phyloP scores from a whole-genome alignment of 2,797 vertebrate genomes.

The Simalia tracyae region DNA sequence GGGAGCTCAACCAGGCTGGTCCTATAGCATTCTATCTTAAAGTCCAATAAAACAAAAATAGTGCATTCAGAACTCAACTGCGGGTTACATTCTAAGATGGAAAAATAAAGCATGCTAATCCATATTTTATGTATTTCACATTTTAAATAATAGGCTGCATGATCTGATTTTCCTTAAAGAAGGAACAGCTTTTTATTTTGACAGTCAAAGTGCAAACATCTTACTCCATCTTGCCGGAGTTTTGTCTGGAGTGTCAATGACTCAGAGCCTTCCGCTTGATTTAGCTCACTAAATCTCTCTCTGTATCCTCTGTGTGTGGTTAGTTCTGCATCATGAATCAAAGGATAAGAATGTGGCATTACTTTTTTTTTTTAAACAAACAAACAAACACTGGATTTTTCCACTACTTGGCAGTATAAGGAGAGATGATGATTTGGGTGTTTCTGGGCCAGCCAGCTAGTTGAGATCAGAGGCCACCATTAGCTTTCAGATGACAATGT shows the following conservation, averaged over 20 bases:
- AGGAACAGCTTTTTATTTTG: neutral
- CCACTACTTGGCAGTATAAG: neutral
- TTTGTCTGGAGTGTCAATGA: neutral
- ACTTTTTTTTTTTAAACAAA: neutral
- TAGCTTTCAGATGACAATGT: neutral
- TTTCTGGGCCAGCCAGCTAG: neutral
- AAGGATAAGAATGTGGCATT: neutral
- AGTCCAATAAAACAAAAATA: neutral
- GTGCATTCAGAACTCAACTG: neutral
- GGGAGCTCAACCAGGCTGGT: neutral
- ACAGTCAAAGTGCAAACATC: neutral
- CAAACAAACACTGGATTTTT: neutral
- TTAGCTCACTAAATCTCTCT: neutral
- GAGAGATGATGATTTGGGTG: neutral
- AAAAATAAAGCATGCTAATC: neutral
- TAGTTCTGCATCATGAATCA: neutral
- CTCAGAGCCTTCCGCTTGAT: neutral
- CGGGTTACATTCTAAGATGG: neutral
- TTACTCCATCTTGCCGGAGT: neutral
- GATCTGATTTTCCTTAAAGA: neutral
- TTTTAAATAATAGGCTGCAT: neutral
- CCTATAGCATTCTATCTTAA: neutral
- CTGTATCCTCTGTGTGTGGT: neutral
- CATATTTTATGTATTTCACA: no score
- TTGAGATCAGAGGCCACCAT: neutral